phyloP scores from a whole-genome alignment of 1,140 invertebrate species.

The Caenorhabditis briggsae region DNA sequence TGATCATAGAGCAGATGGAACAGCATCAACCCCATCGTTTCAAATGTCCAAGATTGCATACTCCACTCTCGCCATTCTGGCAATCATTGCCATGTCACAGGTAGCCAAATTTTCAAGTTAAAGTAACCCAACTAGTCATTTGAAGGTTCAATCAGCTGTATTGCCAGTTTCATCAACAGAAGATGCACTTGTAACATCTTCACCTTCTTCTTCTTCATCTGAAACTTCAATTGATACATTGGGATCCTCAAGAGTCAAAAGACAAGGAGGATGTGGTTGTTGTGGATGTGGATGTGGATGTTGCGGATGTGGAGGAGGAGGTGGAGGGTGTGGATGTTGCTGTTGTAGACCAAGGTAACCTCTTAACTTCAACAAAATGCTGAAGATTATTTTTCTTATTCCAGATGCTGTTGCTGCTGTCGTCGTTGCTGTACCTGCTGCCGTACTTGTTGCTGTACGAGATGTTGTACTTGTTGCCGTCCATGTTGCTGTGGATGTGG shows the following conservation, averaged over 20 bases:
- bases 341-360: constrained; percentile 36
- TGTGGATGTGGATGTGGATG: constrained; percentile 54
- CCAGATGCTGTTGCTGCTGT: constrained; percentile 61
- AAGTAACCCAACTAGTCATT: neutral
- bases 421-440: constrained; percentile 60
- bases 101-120: neutral
- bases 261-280: constrained; percentile 57
- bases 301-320: constrained; percentile 45
- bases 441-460: constrained; percentile 50
- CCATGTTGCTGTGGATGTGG: constrained; percentile 52
- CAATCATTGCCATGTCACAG: constrained; percentile 26
- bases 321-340: constrained; percentile 45
- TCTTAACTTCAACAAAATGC: neutral
- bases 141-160: constrained; percentile 27
- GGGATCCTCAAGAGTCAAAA: constrained; percentile 51
- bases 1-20: neutral
- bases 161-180: constrained; percentile 32
- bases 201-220: constrained; percentile 10
- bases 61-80: constrained; percentile 36
- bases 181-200: constrained; percentile 15
- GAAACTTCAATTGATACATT: constrained; percentile 53
- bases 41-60: constrained; percentile 35
- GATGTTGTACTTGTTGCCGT: constrained; percentile 45
- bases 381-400: neutral
- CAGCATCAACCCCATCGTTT: neutral